Evolutionary conservation across 2,113 vertebrate genomes (phyloP).

Genomic region (Colaptes auratus): DNA sequence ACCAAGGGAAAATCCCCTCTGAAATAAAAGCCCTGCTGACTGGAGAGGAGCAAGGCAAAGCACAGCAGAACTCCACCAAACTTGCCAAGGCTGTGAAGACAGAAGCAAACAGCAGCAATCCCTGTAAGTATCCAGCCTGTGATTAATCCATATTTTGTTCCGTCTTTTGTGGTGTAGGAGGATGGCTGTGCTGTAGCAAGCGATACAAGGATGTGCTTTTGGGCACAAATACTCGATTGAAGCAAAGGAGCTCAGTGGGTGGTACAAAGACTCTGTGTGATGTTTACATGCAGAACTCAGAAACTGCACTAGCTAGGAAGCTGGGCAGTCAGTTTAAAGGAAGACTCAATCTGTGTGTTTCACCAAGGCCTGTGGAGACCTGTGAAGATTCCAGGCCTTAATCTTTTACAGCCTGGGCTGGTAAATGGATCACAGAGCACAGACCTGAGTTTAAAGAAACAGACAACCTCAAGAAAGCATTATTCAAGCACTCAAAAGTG

Average conservation of each 20-base stretch:
- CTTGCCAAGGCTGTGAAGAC: constrained; percentile 80
- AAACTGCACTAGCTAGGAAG: constrained; percentile 20
- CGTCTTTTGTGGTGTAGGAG: constrained; percentile 43
- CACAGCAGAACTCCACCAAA: constrained; percentile 79
- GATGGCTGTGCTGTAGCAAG: constrained; percentile 17
- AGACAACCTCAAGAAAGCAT: background rate
- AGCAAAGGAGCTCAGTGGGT: constrained; percentile 29
- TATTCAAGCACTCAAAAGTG: background rate
- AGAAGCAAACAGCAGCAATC: constrained; percentile 75
- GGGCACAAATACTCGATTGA: constrained; percentile 43
- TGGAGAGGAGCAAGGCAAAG: constrained; percentile 88
- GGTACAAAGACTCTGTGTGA: constrained; percentile 44
- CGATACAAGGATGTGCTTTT: constrained; percentile 44
- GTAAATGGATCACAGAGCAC: background rate
- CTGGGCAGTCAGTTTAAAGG: constrained; percentile 24
- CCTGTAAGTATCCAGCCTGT: constrained; percentile 69
- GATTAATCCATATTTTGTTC: constrained; percentile 11
- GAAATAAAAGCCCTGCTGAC: constrained; percentile 97
- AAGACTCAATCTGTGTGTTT: background rate
- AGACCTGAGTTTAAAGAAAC: background rate
- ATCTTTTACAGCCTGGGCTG: background rate
- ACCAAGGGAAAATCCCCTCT: constrained; percentile 97
- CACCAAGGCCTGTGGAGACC: background rate
- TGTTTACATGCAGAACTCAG: constrained; percentile 40
- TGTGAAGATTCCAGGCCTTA: background rate